Evolutionary conservation across 1,140 invertebrate genomes (phyloP), one percentile per base, ranked within the genome.

Genomic region (Cotesia vestalis): DNA sequence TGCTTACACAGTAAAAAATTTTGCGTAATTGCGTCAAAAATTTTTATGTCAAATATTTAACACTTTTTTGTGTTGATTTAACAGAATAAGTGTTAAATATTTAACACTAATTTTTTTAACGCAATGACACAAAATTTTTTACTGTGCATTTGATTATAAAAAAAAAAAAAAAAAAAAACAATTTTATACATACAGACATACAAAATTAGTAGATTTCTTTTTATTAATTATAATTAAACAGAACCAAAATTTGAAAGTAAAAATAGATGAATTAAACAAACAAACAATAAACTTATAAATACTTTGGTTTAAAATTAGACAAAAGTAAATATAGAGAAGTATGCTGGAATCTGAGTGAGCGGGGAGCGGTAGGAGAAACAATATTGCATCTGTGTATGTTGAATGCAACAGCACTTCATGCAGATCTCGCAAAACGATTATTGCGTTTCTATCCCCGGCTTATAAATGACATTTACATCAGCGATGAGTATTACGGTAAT

Each of bases 401-500:
- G 3, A 95, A 96, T 76, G 94, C 96, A 0, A 95, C 96, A 0
- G 93, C 96, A 0, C 87, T 98, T 51, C 94, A 98, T 81, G 94
- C 94, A 5, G 96, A 98, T 82, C 88, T 99, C 27, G 97, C 96
- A 0, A 98, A 98, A 86, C 86, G 96, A 74, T 87, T 99, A 1
- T 85, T 99, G 0, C 90, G 93, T 61, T 94, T 96, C 82, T 99
- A 95, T 87, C 98, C 98, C 0, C 97, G 96, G 82, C 89, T 99
- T 0, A 96, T 99, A 77, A 95, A 98, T 80, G 98, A 99, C 82
- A 93, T 98, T 76, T 99, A 99, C 84, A 91, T 97, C 81, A 92
- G 92, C 59, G 97, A 99, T 78, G 97, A 99, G 84, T 99, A 99
- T 84, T 99, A 98, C 81, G 96, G 96, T 96, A 89, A 84, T 61